These are phyloP conservation scores for Geotrypetes seraphini DNA, from an alignment of 2,797 vertebrate species.

Conservation along the genomic window DNA sequence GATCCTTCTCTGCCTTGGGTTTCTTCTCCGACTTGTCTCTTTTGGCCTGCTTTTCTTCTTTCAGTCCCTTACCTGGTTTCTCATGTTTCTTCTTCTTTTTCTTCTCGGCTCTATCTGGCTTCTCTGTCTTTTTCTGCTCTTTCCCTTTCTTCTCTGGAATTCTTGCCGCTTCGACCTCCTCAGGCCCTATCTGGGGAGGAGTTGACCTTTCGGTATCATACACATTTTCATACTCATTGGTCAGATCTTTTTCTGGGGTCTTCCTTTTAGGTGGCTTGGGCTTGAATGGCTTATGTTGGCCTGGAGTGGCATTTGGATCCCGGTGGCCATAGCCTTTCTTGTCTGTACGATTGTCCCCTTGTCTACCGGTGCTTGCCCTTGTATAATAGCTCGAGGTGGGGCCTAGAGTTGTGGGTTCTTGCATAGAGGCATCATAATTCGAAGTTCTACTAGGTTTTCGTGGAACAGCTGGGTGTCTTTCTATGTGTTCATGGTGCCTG, in stretches of 20 bases:
- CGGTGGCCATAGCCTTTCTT: constrained; percentile 57
- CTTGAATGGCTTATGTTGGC: constrained; percentile 63
- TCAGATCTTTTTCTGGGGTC: constrained; percentile 60
- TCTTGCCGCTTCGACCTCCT: constrained; percentile 41
- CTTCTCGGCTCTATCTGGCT: constrained; percentile 61
- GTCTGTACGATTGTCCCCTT: constrained; percentile 76
- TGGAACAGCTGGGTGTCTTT: constrained; percentile 21
- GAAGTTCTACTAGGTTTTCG: constrained; percentile 53
- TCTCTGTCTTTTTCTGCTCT: constrained; percentile 60
- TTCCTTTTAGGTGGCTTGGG: constrained; percentile 67
- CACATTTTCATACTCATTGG: constrained; percentile 78
- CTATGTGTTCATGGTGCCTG: constrained; percentile 30
- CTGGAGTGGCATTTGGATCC: constrained; percentile 40
- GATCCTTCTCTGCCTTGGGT: constrained; percentile 68
- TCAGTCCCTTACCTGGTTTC: constrained; percentile 64
- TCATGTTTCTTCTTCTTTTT: constrained; percentile 53
- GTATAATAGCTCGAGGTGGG: constrained; percentile 35
- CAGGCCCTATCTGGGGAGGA: constrained; percentile 49
- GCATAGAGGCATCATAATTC: constrained; percentile 28
- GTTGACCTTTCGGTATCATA: constrained; percentile 56
- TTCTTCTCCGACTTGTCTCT: constrained; percentile 64
- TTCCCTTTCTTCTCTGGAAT: constrained; percentile 61
- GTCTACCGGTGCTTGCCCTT: constrained; percentile 37
- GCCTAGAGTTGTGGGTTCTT: constrained; percentile 34
- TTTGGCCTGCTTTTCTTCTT: constrained; percentile 65